Base-by-base conservation (phyloP, 1,140 invertebrate species). In the Orius laevigatus region DNA sequence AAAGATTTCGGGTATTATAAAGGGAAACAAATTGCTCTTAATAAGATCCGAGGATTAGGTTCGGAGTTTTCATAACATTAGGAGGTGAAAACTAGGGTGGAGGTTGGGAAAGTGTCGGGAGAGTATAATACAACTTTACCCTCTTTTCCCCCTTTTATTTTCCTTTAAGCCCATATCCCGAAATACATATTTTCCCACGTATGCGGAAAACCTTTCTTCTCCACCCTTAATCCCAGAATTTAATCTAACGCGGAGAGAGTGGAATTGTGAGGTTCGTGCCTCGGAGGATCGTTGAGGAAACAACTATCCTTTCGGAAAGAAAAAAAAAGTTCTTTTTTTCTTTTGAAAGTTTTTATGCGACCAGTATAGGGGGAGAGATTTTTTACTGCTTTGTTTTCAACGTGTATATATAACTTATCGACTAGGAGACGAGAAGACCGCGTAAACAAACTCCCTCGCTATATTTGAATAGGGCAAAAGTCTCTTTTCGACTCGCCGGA, bases 1-100 rank as follows among this genome's bases (percentile, higher is more conserved):
- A 25, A 25, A 25, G 8, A 25, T 4, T 25, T 25, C 8, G 58
- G 53, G 56, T 54, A 56, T 57, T 56, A 42, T 42, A 42, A 42
- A 42, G 18, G 40, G 16, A 42, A 42, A 42, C 40, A 42, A 42
- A 42, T 42, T 42, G 40, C 40, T 42, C 5, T 42, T 42, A 42
- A 42, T 42, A 42, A 42, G 40, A 42, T 19, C 40, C 14, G 14
- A 19, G 40, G 40, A 42, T 42, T 42, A 42, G 40, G 40, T 14
- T 19, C 36, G 4, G 14, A 42, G 19, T 19, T 42, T 42, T 42
- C 40, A 42, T 42, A 42, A 42, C 40, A 42, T 42, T 42, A 42
- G 40, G 40, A 16, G 25, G 25, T 3, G 8, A 15, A 31, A n/a
- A 31, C 12, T 44, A 14, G 43, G 14, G 15, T 15, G 31, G 10